These are phyloP conservation scores for Prionailurus bengalensis DNA, from an alignment of 2,113 vertebrate genomes.

Conservation along the genomic window DNA sequence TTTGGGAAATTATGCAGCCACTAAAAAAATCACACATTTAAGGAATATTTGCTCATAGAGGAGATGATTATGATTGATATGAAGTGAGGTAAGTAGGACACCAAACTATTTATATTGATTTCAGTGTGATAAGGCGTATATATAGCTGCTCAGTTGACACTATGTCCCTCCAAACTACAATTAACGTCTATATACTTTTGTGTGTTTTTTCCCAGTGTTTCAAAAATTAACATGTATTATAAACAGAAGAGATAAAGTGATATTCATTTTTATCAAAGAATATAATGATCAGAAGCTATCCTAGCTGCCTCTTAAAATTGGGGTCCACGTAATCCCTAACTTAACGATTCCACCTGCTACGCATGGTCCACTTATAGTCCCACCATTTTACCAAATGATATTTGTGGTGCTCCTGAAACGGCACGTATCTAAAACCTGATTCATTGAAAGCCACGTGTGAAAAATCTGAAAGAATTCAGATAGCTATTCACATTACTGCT, in stretches of 20 bases:
- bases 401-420: background rate
- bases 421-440: background rate
- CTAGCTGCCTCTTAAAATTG: background rate
- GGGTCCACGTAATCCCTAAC: background rate
- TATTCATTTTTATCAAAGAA: background rate
- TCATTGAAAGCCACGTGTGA: background rate
- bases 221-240: background rate
- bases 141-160: fast-evolving
- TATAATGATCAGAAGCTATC: background rate
- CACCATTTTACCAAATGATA: background rate
- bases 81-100: background rate
- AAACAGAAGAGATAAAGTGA: background rate
- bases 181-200: too few species aligned
- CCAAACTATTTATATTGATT: background rate
- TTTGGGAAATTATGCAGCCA: background rate
- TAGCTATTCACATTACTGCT: background rate
- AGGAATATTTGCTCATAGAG: background rate
- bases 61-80: background rate
- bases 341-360: fast-evolving
- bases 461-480: background rate
- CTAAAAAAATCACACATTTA: background rate
- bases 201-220: background rate
- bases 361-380: background rate
- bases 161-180: background rate
- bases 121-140: background rate